A percentile compares a stretch with the other conserved stretches of the same genome.
Evolutionary conservation across 2,113 vertebrate genomes (phyloP).

Genomic region (Otis tarda): DNA sequence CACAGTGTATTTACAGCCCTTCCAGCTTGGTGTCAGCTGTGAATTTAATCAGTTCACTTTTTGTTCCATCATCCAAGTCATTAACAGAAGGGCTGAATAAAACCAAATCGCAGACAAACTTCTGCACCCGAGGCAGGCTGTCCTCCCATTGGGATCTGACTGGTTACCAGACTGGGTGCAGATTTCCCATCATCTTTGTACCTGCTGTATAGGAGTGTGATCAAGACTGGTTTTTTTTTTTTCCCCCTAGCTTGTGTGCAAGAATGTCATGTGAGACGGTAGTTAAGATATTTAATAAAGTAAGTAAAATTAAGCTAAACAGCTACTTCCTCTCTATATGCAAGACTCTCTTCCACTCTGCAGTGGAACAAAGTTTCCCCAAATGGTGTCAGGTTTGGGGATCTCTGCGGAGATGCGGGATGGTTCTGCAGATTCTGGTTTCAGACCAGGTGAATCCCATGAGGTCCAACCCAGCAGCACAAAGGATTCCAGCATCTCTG

Average conservation of each 20-base stretch:
- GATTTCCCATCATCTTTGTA: not conserved
- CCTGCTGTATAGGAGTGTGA: not conserved
- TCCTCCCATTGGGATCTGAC: not conserved
- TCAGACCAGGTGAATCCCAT: not conserved
- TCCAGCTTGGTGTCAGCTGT: slow-evolving; percentile 34
- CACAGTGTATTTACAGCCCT: slow-evolving; percentile 13
- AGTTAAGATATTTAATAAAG: not conserved
- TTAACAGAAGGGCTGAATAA: not conserved
- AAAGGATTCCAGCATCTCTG: not conserved
- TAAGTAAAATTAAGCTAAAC: not conserved
- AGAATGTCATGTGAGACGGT: not conserved
- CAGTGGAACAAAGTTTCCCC: not conserved
- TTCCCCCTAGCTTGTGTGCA: not conserved
- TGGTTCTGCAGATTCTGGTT: not conserved
- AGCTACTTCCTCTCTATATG: not conserved
- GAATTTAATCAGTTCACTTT: slow-evolving; percentile 47
- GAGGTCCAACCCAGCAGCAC: not conserved
- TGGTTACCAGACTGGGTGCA: not conserved
- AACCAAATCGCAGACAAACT: not conserved
- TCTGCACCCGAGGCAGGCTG: not conserved
- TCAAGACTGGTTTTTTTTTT: not conserved
- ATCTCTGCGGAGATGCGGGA: not conserved
- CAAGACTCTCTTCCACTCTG: not conserved
- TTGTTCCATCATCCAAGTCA: not conserved
- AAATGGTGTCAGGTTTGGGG: not conserved